Percentiles rank a stretch among this genome's conserved stretches.
Evolutionary conservation across 2,888 invertebrate species (phyloP).

Genomic region (Trichopoda pennipes): DNA sequence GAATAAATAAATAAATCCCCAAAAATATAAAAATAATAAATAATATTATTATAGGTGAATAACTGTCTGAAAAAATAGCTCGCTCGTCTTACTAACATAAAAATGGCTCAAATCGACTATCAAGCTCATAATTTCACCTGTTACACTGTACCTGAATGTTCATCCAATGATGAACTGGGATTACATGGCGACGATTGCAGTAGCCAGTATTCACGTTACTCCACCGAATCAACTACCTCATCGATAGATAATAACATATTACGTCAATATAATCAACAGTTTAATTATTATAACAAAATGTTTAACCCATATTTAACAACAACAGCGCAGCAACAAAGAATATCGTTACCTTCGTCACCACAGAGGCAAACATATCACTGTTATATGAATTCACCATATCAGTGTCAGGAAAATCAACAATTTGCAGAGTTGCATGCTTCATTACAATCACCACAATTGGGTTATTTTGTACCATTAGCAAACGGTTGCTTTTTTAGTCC

Average conservation of each 20-base stretch:
- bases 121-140: conserved; percentile 77
- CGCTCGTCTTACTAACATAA: neutral
- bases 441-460: conserved; percentile 81
- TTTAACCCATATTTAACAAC: conserved; percentile 51
- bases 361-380: conserved; percentile 75
- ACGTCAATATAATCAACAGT: conserved; percentile 65
- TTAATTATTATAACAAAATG: conserved; percentile 66
- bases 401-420: conserved; percentile 41
- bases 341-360: conserved; percentile 70
- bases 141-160: conserved; percentile 79
- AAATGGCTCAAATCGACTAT: conserved; percentile 77
- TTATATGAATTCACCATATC: conserved; percentile 55
- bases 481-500: conserved; percentile 81
- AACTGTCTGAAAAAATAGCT: too few species aligned
- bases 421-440: neutral
- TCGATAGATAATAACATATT: conserved; percentile 74
- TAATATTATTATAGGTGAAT: too few species aligned
- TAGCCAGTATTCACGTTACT: conserved; percentile 71
- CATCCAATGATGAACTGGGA: conserved; percentile 72
- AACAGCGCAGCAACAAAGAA: conserved; percentile 70
- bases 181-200: conserved; percentile 44
- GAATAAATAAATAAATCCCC: too few species aligned
- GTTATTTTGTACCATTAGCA: conserved; percentile 83
- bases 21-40: neutral
- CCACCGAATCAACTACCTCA: conserved; percentile 72